Base-by-base conservation (phyloP, 2,113 vertebrate species). In the Meriones unguiculatus region DNA sequence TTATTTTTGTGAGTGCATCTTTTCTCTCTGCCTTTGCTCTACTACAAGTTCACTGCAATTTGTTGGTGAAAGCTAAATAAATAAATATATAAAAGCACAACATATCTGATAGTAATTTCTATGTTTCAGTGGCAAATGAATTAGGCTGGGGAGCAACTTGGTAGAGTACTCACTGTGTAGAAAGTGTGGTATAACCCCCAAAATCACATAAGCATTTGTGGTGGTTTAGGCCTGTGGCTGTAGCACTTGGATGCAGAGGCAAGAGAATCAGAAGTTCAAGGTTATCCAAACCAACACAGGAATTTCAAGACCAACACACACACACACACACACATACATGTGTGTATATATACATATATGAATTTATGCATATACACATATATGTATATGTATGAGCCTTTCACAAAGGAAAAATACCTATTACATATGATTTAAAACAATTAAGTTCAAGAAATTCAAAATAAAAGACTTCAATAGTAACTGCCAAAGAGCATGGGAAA, bases 21-120 rank as follows among this genome's bases (percentile, higher is more conserved):
- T 96, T 96, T 89, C 67, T 80, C 18, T 96, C 85, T 59, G 32
- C n/a, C 38, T 86, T 86, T 90, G 32, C 7, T 90, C 30, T 85
- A 0, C 30, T 75, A 14, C 2, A 75, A 24, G 38, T 28, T 59
- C 32, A 50, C 24, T 95, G 15, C 8, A 81, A 2, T 75, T 80
- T 65, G 20, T 70, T 90, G 80, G 38, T 46, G 12, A 50, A 77
- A 38, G 2, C 7, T 50, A 50, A 76, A 52, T 50, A 8, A 92
- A 4, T 30, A 25, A 62, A 25, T 70, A 69, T 91, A 57, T 4
- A 30, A 59, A 25, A 15, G 57, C 22, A 24, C 5, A 9, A 75
- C 41, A 64, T n/a, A n/a, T 73, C 8, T n/a, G 54, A 62, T 28
- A 65, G 12, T 0, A 18, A 25, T 14, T n/a, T 92, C 13, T n/a